These are phyloP conservation scores for Orchesellides sinensis DNA, from an alignment of 2,888 invertebrate species.

Conservation along the genomic window DNA sequence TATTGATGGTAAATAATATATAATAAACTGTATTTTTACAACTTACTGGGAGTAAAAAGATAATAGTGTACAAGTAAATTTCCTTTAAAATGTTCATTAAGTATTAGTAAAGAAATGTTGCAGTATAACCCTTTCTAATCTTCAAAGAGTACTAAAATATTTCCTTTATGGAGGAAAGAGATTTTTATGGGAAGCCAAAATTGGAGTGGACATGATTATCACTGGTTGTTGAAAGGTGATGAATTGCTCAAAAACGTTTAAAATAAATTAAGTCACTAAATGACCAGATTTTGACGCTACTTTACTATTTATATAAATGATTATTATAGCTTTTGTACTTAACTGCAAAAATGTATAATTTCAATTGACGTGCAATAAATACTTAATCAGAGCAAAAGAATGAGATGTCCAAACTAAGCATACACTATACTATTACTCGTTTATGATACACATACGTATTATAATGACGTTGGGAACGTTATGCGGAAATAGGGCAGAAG, in stretches of 20 bases:
- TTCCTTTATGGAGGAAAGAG: background rate
- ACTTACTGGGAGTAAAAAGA: too few species aligned
- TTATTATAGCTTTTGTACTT: background rate
- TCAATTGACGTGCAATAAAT: conserved; percentile 1
- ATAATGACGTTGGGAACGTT: too few species aligned
- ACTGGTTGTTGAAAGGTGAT: conserved; percentile 7
- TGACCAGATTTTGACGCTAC: too few species aligned
- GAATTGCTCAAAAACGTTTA: conserved; percentile 9
- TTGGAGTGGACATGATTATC: conserved; percentile 17
- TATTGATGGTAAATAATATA: too few species aligned
- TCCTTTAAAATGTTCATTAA: background rate
- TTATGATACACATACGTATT: background rate
- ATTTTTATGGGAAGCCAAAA: background rate
- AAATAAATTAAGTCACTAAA: conserved; percentile 19
- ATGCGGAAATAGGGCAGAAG: conserved; percentile 62
- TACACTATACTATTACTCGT: background rate
- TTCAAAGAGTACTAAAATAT: background rate
- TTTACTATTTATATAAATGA: background rate
- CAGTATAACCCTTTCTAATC: background rate
- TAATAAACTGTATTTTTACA: too few species aligned
- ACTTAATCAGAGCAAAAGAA: conserved; percentile 1
- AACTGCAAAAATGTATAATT: background rate
- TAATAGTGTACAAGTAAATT: background rate
- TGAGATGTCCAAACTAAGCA: background rate
- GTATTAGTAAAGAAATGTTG: too few species aligned